phyloP scores from a whole-genome alignment of 2,888 invertebrate genomes.

The Cephonodes hylas region DNA sequence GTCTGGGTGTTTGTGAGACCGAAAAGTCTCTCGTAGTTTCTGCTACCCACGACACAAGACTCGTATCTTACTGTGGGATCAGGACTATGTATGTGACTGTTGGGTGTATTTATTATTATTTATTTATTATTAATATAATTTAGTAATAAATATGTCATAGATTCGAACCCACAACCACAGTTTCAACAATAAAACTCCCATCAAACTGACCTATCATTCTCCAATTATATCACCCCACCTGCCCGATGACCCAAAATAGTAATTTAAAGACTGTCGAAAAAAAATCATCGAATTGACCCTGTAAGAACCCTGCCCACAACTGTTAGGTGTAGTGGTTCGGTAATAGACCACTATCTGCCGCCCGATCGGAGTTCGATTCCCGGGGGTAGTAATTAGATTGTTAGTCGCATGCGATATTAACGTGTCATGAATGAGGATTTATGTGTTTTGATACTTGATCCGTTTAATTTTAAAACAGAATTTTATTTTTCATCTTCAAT shows the following conservation, averaged over 20 bases:
- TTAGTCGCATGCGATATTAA: constrained; percentile 77
- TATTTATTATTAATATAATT: no score
- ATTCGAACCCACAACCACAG: no score
- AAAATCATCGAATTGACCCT: constrained; percentile 27
- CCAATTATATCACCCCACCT: not conserved
- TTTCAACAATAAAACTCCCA: no score
- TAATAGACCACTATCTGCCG: constrained; percentile 65
- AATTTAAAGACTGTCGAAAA: not conserved
- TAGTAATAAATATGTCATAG: no score
- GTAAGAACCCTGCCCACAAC: constrained; percentile 34
- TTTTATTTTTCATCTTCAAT: not conserved
- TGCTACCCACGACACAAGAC: no score
- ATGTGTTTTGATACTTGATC: constrained; percentile 50
- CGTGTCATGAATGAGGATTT: constrained; percentile 49
- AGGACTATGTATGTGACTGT: no score
- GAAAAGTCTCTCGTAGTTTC: no score
- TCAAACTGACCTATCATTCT: no score
- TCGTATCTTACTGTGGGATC: no score
- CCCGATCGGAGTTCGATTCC: constrained; percentile 77
- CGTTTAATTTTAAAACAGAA: not conserved
- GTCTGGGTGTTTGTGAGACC: no score
- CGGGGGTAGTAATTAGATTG: constrained; percentile 78
- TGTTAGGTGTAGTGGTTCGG: constrained; percentile 24
- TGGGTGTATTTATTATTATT: no score
- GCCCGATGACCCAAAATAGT: not conserved